A percentile compares a stretch with the other conserved stretches of the same genome.
Evolutionary conservation across 2,113 vertebrate species (phyloP).

Genomic region (Leptosomus discolor): DNA sequence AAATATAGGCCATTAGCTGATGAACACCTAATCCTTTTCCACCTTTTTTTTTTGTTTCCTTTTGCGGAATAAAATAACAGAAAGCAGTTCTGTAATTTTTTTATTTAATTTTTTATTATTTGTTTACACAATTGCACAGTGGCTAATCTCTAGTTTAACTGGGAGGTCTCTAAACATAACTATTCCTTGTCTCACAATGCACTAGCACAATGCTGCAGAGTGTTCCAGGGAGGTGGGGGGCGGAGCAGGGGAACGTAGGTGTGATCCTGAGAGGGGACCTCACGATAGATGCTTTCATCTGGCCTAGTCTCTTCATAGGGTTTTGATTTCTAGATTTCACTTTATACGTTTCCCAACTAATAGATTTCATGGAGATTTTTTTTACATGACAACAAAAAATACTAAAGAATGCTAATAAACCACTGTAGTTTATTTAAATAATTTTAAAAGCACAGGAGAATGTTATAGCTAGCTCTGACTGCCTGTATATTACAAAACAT

Average conservation of each 20-base stretch:
- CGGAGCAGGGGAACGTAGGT: neutral
- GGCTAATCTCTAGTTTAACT: neutral
- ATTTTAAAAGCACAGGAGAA: neutral
- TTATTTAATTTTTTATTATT: neutral
- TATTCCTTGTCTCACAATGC: neutral
- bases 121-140: constrained; percentile 5
- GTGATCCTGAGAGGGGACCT: neutral
- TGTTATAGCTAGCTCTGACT: neutral
- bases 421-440: neutral
- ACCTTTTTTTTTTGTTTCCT: neutral
- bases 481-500: neutral
- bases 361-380: neutral
- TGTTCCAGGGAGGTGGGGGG: neutral
- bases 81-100: neutral
- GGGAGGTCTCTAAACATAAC: neutral
- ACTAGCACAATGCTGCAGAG: neutral
- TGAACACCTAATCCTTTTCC: neutral
- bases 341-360: neutral
- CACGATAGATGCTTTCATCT: neutral
- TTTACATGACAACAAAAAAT: neutral
- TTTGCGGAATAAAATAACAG: constrained; percentile 2
- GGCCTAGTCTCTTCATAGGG: neutral
- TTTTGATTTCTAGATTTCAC: neutral
- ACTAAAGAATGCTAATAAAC: neutral
- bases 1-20: neutral